Base-by-base conservation (phyloP, 1,140 invertebrate species). In the Pseudomyrmex flavicornis region DNA sequence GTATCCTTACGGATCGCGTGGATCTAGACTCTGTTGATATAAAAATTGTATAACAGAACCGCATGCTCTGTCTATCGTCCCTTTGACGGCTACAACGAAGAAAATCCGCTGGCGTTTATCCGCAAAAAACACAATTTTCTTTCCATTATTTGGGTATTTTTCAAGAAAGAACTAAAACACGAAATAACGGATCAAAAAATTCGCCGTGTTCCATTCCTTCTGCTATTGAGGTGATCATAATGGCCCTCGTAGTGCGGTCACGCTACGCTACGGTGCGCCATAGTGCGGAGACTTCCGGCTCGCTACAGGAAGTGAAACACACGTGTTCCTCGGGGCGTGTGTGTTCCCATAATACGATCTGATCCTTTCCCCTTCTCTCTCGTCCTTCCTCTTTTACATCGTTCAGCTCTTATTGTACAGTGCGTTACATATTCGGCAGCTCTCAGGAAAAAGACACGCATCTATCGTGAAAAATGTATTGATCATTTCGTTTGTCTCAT, bases 261-360 rank as follows among this genome's bases (percentile, higher is more conserved):
- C 91, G 92, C 92, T 92, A 91, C 91, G 90, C 89, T 90, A 90
- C 88, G 88, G 87, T 88, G 85, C 90, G 90, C 90, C 87, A 91
- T 91, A 92, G 91, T 93, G 93, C 92, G 91, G 92, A 93, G 92
- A 93, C 93, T 94, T 94, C 93, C 93, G 93, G 93, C 86, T 91
- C 89, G 89, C 88, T 88, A 88, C 92, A 93, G 93, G 93, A 94
- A 94, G 92, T 90, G 91, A 91, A 90, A 92, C 92, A 93, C 93
- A 93, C 93, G 93, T 94, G 93, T 93, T 92, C 90, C 5, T 35
- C 35, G 35, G 89, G 87, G 73, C 91, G 88, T 91, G 89, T 90
- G 91, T 91, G 90, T 92, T 92, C 87, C 91, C 90, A 91, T 90
- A 88, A 90, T 91, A 88, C 87, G 75, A 87, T 82, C 80, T 50